Evolutionary conservation across 2,113 vertebrate species (phyloP), one percentile per base, ranked within the genome.

Genomic region (Tetrax tetrax): DNA sequence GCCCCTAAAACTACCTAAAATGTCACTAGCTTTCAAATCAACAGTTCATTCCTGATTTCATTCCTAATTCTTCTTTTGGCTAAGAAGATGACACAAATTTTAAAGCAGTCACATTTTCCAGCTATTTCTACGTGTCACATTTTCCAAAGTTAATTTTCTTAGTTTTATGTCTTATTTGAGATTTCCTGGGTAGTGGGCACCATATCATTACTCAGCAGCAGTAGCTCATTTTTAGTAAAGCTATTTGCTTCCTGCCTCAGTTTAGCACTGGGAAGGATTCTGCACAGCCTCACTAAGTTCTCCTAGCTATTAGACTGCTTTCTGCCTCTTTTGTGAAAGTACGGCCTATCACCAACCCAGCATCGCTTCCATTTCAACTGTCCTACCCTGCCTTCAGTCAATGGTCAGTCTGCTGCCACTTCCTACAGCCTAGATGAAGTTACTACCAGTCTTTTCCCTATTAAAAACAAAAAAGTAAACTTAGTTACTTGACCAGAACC

Each of bases 111-210:
- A 54, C 20, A 86, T 76, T 80, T 92, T 57, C 71, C 25, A 76
- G 17, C 25, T 72, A 60, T 80, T 89, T 88, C 50, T 28, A 6
- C 33, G 6, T 53, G 13, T 51, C 6, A 2, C 21, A 74, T 64
- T 85, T 96, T 48, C 41, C 41, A 51, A 88, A 93, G 47, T 47
- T 86, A 65, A 51, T 93, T 90, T 90, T 70, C 60, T 80, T n/a
- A 54, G 60, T 75, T 92, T 83, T 77, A 54, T 41, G 56, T 83
- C 53, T 81, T 71, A 77, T 8, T 24, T n/a, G 19, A 79, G 66
- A 83, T 75, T 60, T 90, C 35, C 25, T 54, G 50, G 33, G 59
- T 29, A 83, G 37, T 24, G 79, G 59, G 43, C 29, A 92, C 54
- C 15, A 23, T 71, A 35, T 71, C 50, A 29, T 56, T 41, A 23